Percentiles rank a stretch among this genome's conserved stretches.
Evolutionary conservation across 2,797 vertebrate genomes (phyloP).

Genomic region (Triplophysa yarkandensis): DNA sequence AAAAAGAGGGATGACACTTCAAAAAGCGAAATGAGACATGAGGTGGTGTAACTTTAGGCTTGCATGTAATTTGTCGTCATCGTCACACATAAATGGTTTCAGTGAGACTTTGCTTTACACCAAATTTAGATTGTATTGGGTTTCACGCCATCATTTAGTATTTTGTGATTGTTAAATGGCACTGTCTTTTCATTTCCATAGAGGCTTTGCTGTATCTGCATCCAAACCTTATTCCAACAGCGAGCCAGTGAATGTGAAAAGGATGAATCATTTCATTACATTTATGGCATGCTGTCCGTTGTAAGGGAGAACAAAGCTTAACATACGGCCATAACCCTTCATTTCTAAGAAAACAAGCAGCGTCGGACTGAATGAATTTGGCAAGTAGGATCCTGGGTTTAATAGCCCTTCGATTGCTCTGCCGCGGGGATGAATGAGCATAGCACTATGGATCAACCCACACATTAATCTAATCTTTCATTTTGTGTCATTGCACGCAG

Average conservation of each 20-base stretch:
- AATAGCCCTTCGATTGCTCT: conserved; percentile 51
- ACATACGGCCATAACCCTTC: background rate
- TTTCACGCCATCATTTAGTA: background rate
- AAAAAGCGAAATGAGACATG: conserved; percentile 39
- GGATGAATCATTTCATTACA: background rate
- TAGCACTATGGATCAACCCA: conserved; percentile 45
- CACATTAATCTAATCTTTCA: conserved; percentile 58
- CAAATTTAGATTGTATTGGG: background rate
- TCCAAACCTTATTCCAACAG: conserved; percentile 13
- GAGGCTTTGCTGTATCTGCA: background rate
- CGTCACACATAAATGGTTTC: conserved; percentile 3
- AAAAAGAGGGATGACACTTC: conserved; percentile 50
- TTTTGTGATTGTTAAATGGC: conserved; percentile 1
- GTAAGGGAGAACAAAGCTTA: conserved; percentile 11
- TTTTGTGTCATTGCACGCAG: conserved; percentile 45
- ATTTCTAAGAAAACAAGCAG: conserved; percentile 37
- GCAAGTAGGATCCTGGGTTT: conserved; percentile 48
- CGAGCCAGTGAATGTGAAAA: conserved; percentile 1
- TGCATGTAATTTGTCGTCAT: conserved; percentile 31
- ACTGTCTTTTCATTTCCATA: background rate
- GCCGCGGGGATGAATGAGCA: conserved; percentile 56
- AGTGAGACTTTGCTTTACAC: no score
- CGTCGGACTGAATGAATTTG: conserved; percentile 19
- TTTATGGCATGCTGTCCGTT: conserved; percentile 1
- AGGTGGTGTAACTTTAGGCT: conserved; percentile 34